Evolutionary conservation across 2,888 invertebrate species (phyloP).

Genomic region (Melanchra persicariae): DNA sequence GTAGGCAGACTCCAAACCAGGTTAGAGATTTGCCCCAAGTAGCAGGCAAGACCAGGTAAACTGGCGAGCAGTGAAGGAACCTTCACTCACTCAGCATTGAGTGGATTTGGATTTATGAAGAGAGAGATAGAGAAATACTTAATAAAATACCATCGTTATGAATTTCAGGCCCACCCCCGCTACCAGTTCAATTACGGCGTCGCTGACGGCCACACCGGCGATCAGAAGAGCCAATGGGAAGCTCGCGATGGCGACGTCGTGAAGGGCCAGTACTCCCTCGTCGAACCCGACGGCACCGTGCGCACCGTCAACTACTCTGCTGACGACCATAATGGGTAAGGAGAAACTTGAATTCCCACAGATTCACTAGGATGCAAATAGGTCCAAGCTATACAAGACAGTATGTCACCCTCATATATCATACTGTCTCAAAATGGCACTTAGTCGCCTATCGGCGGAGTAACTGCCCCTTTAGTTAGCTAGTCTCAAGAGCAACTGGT

Average conservation of each 20-base stretch:
- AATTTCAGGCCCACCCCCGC: conserved; percentile 90
- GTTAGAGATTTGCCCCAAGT: background rate
- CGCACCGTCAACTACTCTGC: conserved; percentile 92
- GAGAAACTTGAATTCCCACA: background rate
- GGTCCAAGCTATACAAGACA: no score
- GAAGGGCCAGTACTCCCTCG: conserved; percentile 92
- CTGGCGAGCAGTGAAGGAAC: background rate
- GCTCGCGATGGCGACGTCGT: conserved; percentile 92
- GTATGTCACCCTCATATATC: no score
- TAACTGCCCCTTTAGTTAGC: no score
- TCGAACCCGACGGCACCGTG: conserved; percentile 91
- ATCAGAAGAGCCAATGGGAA: conserved; percentile 92
- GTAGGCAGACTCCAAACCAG: background rate
- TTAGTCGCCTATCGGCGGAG: no score
- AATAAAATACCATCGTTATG: background rate
- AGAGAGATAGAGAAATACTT: background rate
- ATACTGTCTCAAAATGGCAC: no score
- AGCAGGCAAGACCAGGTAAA: background rate
- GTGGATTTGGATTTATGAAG: background rate
- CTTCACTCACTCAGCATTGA: background rate
- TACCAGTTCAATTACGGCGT: conserved; percentile 92
- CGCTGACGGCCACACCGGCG: conserved; percentile 91
- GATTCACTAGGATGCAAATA: no score
- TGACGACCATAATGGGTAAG: conserved; percentile 91
- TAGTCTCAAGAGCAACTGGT: no score